Evolutionary conservation across 2,797 vertebrate genomes (phyloP).

Genomic region (Gymnothorax javanicus): DNA sequence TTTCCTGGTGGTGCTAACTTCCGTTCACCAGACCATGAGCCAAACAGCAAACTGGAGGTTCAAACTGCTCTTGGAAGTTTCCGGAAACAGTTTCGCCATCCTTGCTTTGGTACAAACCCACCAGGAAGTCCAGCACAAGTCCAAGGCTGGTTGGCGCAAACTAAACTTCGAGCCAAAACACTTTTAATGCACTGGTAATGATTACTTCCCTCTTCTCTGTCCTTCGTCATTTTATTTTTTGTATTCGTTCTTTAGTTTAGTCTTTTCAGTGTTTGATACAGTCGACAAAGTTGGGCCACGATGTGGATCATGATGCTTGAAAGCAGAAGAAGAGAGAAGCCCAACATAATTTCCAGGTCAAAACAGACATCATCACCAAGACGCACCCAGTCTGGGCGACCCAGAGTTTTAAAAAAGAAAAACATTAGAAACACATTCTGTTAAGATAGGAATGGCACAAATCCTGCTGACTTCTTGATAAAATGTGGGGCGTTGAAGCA

Average conservation of each 20-base stretch:
- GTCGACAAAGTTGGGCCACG: constrained; percentile 38
- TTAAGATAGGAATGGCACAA: not conserved
- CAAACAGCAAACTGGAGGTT: not conserved
- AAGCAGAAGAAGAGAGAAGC: constrained; percentile 48
- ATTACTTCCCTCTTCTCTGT: not conserved
- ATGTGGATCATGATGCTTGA: constrained; percentile 61
- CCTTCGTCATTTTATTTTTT: not conserved
- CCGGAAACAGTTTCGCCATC: constrained; percentile 30
- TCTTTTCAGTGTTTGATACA: not conserved
- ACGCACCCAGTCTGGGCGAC: not conserved
- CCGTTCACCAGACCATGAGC: not conserved
- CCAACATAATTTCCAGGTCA: not conserved
- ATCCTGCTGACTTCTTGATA: not conserved
- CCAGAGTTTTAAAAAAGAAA: constrained; percentile 36
- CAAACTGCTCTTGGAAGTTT: constrained; percentile 52
- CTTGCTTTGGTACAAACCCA: constrained; percentile 48
- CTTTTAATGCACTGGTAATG: not conserved
- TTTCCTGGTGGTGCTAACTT: not conserved
- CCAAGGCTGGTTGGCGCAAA: constrained; percentile 18
- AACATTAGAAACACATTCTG: constrained; percentile 50
- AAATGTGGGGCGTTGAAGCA: not conserved
- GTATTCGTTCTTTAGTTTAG: constrained; percentile 1
- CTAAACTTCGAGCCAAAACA: not conserved
- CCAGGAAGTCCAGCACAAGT: constrained; percentile 33
- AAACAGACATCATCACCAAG: constrained; percentile 38